Base-by-base conservation (phyloP, 37 sponge, comb jelly and placozoan species). In the Ephydatia muelleri region DNA sequence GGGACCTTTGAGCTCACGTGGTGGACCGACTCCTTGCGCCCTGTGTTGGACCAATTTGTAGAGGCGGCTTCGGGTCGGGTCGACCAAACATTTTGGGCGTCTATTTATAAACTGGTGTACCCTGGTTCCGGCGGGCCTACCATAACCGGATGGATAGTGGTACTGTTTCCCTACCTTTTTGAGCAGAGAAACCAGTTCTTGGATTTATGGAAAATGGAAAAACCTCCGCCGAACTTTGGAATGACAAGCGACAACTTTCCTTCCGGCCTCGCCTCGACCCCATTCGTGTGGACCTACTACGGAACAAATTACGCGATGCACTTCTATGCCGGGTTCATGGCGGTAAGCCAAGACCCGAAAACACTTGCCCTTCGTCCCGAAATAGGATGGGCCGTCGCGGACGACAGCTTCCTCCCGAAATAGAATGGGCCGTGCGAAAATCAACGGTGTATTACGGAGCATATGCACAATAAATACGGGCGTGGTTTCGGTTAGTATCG, bases 331-430 rank as follows among this genome's bases (percentile, higher is more conserved):
- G 90, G 90, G 0, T 89, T 89, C 72, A 79, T 89, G 85, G 76
- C 75, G 0, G 68, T 79, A 3, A 80, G 34, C 8, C 90, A 89
- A 34, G 81, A 89, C 38, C 77, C 75, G 3, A 27, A 22, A 12
- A 80, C 81, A 33, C 33, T 84, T 32, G 80, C 80, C n/a, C 6
- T 89, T 2, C 84, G 81, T 29, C 85, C 90, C 27, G 81, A 84
- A 32, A 79, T 89, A 28, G 90, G 90, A 1, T 89, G 90, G 90
- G 90, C 90, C 4, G 85, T 84, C 6, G 84, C 74, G 33, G 84
- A 88, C n/a, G n/a, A n/a, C n/a, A n/a, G n/a, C n/a, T n/a, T n/a
- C n/a, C n/a, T n/a, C n/a, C n/a, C n/a, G n/a, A n/a, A n/a, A n/a
- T n/a, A n/a, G n/a, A n/a, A n/a, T n/a, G n/a, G n/a, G n/a, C n/a